phyloP scores from a whole-genome alignment of 2,888 invertebrate species.

The Empis livida region DNA sequence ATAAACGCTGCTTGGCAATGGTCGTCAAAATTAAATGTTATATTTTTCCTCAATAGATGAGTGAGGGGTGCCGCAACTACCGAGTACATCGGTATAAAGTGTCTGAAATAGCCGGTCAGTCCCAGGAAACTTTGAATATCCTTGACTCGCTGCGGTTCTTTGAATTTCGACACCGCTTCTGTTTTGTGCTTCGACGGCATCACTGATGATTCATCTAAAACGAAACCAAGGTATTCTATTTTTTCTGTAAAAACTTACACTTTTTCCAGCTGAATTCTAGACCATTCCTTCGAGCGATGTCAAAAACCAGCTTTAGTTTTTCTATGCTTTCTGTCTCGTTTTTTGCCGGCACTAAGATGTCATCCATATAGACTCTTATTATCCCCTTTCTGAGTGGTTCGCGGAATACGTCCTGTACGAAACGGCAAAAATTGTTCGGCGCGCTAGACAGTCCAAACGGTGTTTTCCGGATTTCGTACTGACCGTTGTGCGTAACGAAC shows the following conservation, averaged over 20 bases:
- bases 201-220: slow-evolving; percentile 12
- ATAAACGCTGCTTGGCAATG: too few relatives aligned
- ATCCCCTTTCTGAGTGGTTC: too few relatives aligned
- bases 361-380: slow-evolving; percentile 17
- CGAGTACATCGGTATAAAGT: too few relatives aligned
- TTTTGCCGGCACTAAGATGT: slow-evolving; percentile 16
- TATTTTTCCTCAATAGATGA: too few relatives aligned
- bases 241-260: slow-evolving; percentile 11
- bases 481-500: slow-evolving; percentile 15
- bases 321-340: slow-evolving; percentile 8
- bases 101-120: too few relatives aligned
- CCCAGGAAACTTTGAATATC: too few relatives aligned
- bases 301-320: slow-evolving; percentile 8
- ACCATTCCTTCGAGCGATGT: slow-evolving; percentile 4
- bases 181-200: slow-evolving; percentile 16
- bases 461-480: slow-evolving; percentile 18
- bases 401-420: slow-evolving; percentile 1
- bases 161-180: slow-evolving; percentile 17
- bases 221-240: slow-evolving; percentile 12
- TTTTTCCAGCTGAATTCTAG: slow-evolving; percentile 13
- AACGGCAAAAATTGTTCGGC: slow-evolving; percentile 19
- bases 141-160: not conserved
- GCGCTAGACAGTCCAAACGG: slow-evolving; percentile 30
- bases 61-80: too few relatives aligned
- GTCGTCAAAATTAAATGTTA: too few relatives aligned